Percentiles rank a stretch among this genome's conserved stretches.
phyloP scores from a whole-genome alignment of 1,140 invertebrate species.

The Ladona fulva region DNA sequence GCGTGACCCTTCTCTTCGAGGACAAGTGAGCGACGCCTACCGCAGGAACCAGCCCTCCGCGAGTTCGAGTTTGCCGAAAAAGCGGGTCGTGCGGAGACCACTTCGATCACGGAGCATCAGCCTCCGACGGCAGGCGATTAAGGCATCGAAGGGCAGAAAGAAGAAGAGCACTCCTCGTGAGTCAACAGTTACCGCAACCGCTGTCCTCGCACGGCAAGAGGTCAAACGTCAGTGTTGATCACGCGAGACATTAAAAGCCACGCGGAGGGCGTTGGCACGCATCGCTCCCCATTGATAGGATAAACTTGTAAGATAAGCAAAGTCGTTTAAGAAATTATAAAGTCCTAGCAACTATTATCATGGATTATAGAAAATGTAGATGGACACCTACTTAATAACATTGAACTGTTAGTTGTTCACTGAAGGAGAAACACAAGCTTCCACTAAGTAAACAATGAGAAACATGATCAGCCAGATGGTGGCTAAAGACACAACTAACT shows the following conservation, averaged over 20 bases:
- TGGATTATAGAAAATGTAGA: too few species aligned
- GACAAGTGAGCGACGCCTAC: neutral
- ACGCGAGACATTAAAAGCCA: neutral
- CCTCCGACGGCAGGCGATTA: neutral
- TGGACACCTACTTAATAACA: too few species aligned
- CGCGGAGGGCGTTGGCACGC: neutral
- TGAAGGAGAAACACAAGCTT: too few species aligned
- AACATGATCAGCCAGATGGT: too few species aligned
- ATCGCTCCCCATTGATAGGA: too few species aligned
- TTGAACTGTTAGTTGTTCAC: too few species aligned
- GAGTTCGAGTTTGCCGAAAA: neutral
- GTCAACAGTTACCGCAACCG: neutral
- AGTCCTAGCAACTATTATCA: too few species aligned
- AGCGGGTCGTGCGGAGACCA: neutral
- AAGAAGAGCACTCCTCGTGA: neutral
- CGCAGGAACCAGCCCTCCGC: neutral
- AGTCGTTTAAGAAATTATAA: too few species aligned
- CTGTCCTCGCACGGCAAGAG: neutral
- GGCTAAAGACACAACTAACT: too few species aligned
- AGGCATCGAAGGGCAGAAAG: neutral
- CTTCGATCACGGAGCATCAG: too few species aligned
- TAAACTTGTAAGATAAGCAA: too few species aligned
- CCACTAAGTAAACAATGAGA: too few species aligned
- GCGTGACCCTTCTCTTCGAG: conserved; percentile 1
- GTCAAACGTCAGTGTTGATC: neutral